Evolutionary conservation across 2,797 vertebrate species (phyloP).

Genomic region (Tamandua tetradactyla): DNA sequence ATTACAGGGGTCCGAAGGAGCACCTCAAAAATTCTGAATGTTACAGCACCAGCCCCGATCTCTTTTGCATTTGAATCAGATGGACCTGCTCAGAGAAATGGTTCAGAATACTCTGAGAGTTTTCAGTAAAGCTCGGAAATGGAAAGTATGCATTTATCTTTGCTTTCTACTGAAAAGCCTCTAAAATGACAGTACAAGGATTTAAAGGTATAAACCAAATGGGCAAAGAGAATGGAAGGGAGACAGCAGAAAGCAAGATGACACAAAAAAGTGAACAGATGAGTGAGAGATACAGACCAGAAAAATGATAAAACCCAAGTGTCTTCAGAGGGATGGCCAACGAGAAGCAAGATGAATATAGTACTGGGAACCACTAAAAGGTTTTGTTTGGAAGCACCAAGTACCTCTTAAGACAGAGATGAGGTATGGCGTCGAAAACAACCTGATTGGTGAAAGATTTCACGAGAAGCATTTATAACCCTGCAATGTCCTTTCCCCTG

Average conservation of each 20-base stretch:
- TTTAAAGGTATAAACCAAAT: neutral
- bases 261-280: neutral
- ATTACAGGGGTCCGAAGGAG: neutral
- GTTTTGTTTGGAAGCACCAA: neutral
- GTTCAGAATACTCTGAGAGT: neutral
- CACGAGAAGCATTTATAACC: neutral
- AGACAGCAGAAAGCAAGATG: neutral
- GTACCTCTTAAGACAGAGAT: neutral
- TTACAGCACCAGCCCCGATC: neutral
- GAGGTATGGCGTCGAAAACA: neutral
- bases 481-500: neutral
- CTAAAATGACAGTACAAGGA: neutral
- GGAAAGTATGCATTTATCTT: conserved; percentile 15
- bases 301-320: neutral
- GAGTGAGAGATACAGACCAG: neutral
- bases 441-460: neutral
- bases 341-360: neutral
- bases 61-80: neutral
- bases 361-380: fast-evolving
- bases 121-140: conserved; percentile 35
- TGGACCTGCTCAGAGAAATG: neutral
- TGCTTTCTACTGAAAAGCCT: neutral
- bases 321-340: neutral
- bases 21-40: conserved; percentile 13
- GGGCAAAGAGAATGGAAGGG: neutral